A percentile compares a stretch with the other conserved stretches of the same genome.
phyloP scores from a whole-genome alignment of 2,113 vertebrate species.

The rat (Rattus norvegicus) region GRCr8 NC_086023.1:162255001-162255500 shows the following conservation, averaged over 20 bases:
- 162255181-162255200: background rate
- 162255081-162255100: background rate
- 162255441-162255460: background rate
- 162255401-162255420: background rate
- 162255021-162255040: background rate
- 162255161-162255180: background rate
- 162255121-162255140: background rate
- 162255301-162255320: background rate
- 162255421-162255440: background rate
- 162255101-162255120: background rate
- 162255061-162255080: background rate
- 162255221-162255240: background rate
- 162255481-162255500: background rate
- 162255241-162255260: background rate
- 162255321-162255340: background rate
- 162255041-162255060: background rate
- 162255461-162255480: background rate
- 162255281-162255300: background rate
- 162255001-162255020: background rate
- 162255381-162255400: background rate
- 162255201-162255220: background rate
- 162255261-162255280: background rate
- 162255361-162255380: background rate
- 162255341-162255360: background rate
- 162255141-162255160: background rate